A percentile compares a stretch with the other conserved stretches of the same genome.
Evolutionary conservation across 2,797 vertebrate species (phyloP).

Genomic region (Sebastiscus tertius): DNA sequence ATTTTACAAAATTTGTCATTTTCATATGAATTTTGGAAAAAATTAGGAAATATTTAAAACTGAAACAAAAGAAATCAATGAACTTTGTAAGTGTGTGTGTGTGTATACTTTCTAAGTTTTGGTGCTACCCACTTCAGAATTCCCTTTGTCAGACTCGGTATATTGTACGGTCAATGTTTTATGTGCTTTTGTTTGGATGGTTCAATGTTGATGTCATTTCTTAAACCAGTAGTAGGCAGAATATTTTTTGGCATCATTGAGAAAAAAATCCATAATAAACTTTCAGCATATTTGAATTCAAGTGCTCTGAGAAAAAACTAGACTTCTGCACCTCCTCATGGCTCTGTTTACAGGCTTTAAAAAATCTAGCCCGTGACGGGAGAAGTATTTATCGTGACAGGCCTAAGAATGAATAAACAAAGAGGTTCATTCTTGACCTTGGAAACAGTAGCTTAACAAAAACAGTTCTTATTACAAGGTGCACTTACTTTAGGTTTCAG

Average conservation of each 20-base stretch:
- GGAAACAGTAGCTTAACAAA: no score
- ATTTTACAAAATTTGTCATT: background rate
- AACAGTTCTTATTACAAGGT: background rate
- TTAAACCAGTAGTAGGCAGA: no score
- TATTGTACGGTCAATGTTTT: background rate
- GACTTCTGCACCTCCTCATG: no score
- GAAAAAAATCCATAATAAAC: no score
- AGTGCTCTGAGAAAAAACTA: no score
- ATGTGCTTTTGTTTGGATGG: background rate
- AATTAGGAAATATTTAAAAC: background rate
- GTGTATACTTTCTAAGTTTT: background rate
- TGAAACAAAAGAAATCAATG: background rate
- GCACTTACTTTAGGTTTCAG: background rate
- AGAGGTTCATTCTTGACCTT: no score
- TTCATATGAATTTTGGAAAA: background rate
- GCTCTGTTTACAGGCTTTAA: no score
- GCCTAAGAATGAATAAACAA: background rate
- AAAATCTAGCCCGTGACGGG: accelerated
- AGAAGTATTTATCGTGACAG: no score
- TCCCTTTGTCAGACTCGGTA: background rate
- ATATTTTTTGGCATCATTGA: no score
- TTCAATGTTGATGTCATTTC: background rate
- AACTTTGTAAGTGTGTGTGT: background rate
- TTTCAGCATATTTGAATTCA: no score
- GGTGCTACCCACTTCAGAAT: background rate